Evolutionary conservation across 2,888 invertebrate genomes (phyloP).

Genomic region (Heteropelma amictum): DNA sequence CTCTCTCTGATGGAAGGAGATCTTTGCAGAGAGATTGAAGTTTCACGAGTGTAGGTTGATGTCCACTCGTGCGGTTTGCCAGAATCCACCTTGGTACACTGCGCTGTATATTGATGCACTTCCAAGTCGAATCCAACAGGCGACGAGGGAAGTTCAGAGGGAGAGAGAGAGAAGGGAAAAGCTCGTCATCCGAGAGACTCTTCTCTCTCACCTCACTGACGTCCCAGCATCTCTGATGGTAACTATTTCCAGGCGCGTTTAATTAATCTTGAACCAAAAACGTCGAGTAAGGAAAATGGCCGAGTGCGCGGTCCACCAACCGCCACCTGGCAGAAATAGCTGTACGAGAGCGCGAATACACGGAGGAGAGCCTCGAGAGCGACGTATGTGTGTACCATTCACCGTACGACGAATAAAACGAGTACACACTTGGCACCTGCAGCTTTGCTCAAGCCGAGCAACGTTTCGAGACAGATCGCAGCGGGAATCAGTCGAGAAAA

Average conservation of each 20-base stretch:
- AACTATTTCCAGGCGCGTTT: slow-evolving; percentile 74
- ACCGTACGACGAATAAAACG: slow-evolving; percentile 60
- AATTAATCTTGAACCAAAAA: slow-evolving; percentile 75
- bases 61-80: slow-evolving; percentile 25
- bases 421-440: slow-evolving; percentile 69
- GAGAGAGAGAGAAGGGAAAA: neutral
- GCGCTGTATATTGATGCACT: slow-evolving; percentile 20
- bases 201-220: slow-evolving; percentile 37
- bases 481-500: neutral
- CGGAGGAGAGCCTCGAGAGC: slow-evolving; percentile 46
- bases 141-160: neutral
- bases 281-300: slow-evolving; percentile 68
- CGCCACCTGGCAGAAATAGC: slow-evolving; percentile 75
- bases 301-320: slow-evolving; percentile 44
- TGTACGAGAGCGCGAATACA: slow-evolving; percentile 50
- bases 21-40: slow-evolving; percentile 27
- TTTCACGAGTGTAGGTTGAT: slow-evolving; percentile 26
- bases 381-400: slow-evolving; percentile 25
- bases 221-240: slow-evolving; percentile 14
- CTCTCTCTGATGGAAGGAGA: slow-evolving; percentile 4
- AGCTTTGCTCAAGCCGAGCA: neutral
- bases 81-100: slow-evolving; percentile 1
- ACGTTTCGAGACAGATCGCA: slow-evolving; percentile 15
- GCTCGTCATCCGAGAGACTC: neutral
- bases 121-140: slow-evolving; percentile 22